Evolutionary conservation across 2,797 vertebrate species (phyloP).

Genomic region (Phrynocephalus forsythii): DNA sequence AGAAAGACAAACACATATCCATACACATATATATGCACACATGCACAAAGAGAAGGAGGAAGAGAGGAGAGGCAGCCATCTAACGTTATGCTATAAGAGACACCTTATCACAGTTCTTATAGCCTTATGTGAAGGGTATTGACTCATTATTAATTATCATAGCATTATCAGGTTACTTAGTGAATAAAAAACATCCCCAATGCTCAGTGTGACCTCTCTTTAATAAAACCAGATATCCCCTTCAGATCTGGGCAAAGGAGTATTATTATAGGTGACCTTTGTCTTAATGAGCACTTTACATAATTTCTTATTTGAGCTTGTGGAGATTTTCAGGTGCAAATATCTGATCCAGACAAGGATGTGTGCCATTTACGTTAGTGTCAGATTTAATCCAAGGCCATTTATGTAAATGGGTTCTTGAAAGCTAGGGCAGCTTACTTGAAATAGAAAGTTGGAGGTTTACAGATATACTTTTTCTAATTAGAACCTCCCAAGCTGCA

Average conservation of each 20-base stretch:
- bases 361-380: background rate
- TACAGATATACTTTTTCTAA: background rate
- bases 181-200: background rate
- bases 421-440: background rate
- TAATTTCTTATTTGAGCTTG: slow-evolving; percentile 15
- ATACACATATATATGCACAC: background rate
- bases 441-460: background rate
- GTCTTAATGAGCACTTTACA: slow-evolving; percentile 16
- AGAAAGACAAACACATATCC: no score
- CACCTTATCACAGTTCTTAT: no score
- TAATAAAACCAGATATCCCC: slow-evolving; percentile 4
- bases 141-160: slow-evolving; percentile 5
- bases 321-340: slow-evolving; percentile 7
- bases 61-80: background rate
- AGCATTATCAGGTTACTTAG: slow-evolving; percentile 14
- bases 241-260: slow-evolving; percentile 11
- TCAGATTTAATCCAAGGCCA: background rate
- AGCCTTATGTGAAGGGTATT: slow-evolving; percentile 10
- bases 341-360: background rate
- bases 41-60: background rate
- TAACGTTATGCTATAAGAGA: no score
- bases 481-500: background rate
- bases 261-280: slow-evolving; percentile 38
- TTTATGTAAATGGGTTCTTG: slow-evolving; percentile 3
- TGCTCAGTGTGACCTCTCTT: slow-evolving; percentile 26